Base-by-base conservation (phyloP, 64 coral and sea anemone species). In the Montipora efflorescens region DNA sequence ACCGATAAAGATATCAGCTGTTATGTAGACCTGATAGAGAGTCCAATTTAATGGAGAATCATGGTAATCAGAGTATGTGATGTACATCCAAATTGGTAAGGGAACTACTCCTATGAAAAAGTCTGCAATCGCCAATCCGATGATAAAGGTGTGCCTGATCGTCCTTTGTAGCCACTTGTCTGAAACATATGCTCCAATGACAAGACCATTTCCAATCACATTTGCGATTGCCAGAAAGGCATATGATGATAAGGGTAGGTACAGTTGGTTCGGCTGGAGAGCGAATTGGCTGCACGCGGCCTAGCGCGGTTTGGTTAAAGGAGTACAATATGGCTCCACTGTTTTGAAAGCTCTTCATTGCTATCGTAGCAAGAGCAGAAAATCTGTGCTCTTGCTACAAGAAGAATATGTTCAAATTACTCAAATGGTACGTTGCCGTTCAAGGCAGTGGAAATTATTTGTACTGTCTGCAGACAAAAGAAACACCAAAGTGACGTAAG, bases 21-120 rank as follows among this genome's bases (percentile, higher is more conserved):
- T 93, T 53, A 93, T 93, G 50, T 93, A 93, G 66, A 93, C 49
- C 92, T 93, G 84, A 59, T 93, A 93, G 48, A 47, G 48, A 11
- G 67, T 47, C 8, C 47, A 20, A 67, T 73, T 49, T 4, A 93
- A 11, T 12, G 18, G 20, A 15, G 11, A 14, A 48, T 19, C 62
- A 22, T 87, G 46, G 2, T 87, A 50, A 43, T 87, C 55, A 0
- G 18, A 59, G 44, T 28, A 81, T 0, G 74, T 88, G 3, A 93
- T 82, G 9, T 81, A 59, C 21, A 93, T 93, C 92, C 92, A 93
- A 44, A 77, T 44, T n/a, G 92, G 92, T 7, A 93, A 36, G 50
- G 84, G 70, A 55, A 93, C 86, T 4, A 59, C 14, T 22, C 92
- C 92, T 61, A 93, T 76, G 1, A 93, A 61, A 71, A 88, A 48